These are phyloP conservation scores for Pristionchus pacificus DNA, from an alignment of 1,140 invertebrate species.

Conservation along the genomic window DNA sequence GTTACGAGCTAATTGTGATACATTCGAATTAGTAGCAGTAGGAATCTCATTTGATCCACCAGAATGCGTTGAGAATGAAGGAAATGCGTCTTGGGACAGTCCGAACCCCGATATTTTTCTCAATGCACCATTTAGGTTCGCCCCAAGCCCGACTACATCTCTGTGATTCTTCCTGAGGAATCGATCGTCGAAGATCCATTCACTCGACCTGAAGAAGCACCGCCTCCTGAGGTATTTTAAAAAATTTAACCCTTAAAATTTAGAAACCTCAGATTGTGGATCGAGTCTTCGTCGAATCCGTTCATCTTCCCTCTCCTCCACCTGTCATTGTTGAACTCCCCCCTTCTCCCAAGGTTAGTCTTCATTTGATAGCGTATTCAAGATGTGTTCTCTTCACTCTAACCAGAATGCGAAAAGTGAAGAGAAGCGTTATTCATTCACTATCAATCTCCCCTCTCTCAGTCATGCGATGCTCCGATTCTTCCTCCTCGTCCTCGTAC, in stretches of 20 bases:
- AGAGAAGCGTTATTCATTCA: not conserved
- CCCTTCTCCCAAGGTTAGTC: not conserved
- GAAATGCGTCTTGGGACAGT: not conserved
- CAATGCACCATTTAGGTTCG: too few relatives aligned
- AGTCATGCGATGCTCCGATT: conserved; percentile 3
- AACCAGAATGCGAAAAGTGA: not conserved
- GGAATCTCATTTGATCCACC: conserved; percentile 4
- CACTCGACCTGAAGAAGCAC: too few relatives aligned
- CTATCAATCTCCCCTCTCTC: not conserved
- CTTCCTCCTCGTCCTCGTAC: conserved; percentile 3
- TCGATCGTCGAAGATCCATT: too few relatives aligned
- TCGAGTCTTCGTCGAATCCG: not conserved
- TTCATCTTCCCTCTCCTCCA: not conserved
- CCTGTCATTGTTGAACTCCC: not conserved
- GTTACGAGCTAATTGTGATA: conserved; percentile 10
- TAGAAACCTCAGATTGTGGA: not conserved
- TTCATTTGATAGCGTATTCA: not conserved
- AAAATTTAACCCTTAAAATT: too few relatives aligned
- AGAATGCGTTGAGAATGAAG: not conserved
- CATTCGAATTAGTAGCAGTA: conserved; percentile 13
- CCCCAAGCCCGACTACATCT: too few relatives aligned
- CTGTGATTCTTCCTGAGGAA: too few relatives aligned
- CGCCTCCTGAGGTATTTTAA: too few relatives aligned
- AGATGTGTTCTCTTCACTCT: not conserved
- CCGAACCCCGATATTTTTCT: too few relatives aligned